These are phyloP conservation scores for Diadema setosum DNA, from an alignment of 35 echinoderm and acorn worm genomes.

Conservation along the genomic window DNA sequence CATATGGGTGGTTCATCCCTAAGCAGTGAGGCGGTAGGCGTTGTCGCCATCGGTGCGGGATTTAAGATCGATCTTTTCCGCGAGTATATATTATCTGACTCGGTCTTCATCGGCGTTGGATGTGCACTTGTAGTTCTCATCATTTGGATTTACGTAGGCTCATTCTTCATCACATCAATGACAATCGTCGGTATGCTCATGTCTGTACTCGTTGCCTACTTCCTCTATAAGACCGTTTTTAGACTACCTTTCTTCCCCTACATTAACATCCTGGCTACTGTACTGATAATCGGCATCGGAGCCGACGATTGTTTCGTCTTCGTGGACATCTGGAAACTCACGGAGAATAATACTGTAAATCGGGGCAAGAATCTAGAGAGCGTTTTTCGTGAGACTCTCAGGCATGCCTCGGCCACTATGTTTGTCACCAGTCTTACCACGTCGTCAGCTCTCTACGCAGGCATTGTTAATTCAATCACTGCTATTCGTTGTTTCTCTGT, in stretches of 20 bases:
- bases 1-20: background rate
- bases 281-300: slow-evolving; percentile 61
- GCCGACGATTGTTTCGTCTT: slow-evolving; percentile 68
- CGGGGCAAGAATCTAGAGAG: background rate
- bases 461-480: slow-evolving; percentile 25
- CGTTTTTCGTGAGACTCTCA: slow-evolving; percentile 28
- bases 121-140: background rate
- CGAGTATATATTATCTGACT: slow-evolving; percentile 12
- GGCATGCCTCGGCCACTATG: slow-evolving; percentile 45
- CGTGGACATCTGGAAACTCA: slow-evolving; percentile 57
- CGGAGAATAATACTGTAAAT: background rate
- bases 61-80: slow-evolving; percentile 34
- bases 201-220: slow-evolving; percentile 43
- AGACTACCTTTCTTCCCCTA: slow-evolving; percentile 42
- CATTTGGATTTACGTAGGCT: slow-evolving; percentile 36
- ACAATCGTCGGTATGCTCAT: slow-evolving; percentile 16
- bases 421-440: slow-evolving; percentile 74
- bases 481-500: slow-evolving; percentile 30
- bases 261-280: slow-evolving; percentile 21
- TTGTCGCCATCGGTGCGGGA: background rate
- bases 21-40: background rate
- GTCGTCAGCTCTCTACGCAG: slow-evolving; percentile 27
- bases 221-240: slow-evolving; percentile 39
- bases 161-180: slow-evolving; percentile 41
- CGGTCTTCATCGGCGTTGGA: slow-evolving; percentile 5